These are phyloP conservation scores for Troglohyphantes excavatus DNA, from an alignment of 2,888 invertebrate species.

Conservation along the genomic window DNA sequence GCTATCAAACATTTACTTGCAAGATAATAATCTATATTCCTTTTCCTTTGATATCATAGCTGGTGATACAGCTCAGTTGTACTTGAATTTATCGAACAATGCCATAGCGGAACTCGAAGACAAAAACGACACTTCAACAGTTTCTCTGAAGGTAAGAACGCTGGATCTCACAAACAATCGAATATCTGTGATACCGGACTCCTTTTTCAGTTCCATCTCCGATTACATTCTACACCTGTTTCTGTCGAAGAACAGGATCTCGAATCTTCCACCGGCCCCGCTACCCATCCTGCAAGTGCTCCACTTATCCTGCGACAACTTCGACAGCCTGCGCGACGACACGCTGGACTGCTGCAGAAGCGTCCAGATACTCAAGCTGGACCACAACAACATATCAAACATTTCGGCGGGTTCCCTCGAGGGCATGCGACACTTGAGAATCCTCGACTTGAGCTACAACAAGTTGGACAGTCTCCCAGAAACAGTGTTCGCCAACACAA, in stretches of 20 bases:
- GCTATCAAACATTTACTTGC: constrained; percentile 90
- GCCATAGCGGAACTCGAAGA: constrained; percentile 26
- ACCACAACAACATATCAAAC: constrained; percentile 74
- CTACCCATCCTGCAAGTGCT: constrained; percentile 55
- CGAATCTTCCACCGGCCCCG: not conserved
- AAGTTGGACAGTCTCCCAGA: constrained; percentile 7
- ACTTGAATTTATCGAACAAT: constrained; percentile 70
- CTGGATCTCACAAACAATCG: constrained; percentile 71
- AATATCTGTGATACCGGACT: constrained; percentile 70
- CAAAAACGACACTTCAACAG: constrained; percentile 7
- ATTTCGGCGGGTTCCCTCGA: constrained; percentile 14
- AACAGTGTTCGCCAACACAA: constrained; percentile 29
- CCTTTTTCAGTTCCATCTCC: constrained; percentile 43
- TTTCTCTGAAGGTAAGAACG: constrained; percentile 57
- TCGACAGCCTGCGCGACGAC: not conserved
- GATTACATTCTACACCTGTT: constrained; percentile 62
- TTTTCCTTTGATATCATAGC: constrained; percentile 61
- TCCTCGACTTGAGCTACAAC: constrained; percentile 69
- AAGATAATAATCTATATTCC: constrained; percentile 82
- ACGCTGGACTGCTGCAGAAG: constrained; percentile 40
- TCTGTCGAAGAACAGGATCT: constrained; percentile 65
- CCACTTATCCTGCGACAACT: constrained; percentile 61
- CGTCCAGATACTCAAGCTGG: constrained; percentile 64
- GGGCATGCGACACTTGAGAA: constrained; percentile 35
- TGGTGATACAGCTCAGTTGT: constrained; percentile 53